Evolutionary conservation across 2,888 invertebrate genomes (phyloP), one percentile per base, ranked within the genome.

Genomic region (Calephelis perditalis): DNA sequence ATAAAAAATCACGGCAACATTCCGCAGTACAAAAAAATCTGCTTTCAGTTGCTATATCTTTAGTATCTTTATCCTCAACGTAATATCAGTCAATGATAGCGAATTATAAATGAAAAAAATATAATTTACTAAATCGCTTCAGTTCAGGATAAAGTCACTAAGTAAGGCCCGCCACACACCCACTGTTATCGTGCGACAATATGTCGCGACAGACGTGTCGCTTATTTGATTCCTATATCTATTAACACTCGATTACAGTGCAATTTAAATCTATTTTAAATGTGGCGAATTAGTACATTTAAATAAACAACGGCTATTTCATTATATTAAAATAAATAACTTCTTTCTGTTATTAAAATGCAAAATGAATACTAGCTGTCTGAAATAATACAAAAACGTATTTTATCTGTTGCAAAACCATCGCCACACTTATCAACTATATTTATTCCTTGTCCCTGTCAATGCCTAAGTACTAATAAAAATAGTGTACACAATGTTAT

Each of bases 1-100:
- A 84, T 78, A 78, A 81, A 83, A 81, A 80, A 73, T 78, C 79
- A 81, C 79, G 78, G 81, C 79, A 83, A 86, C 81, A 78, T 77
- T 77, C 77, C 74, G 84, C 86, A 79, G 79, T 74, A 73, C 71
- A 72, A 82, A 84, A 83, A 77, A 77, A 79, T 81, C 82, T 80
- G 84, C 86, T 81, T 79, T 78, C 76, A 77, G 78, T 85, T 82
- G 81, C 83, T 73, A 73, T 74, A 73, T 71, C 74, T 63, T 68
- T 73, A 71, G 80, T 79, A 68, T 73, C 78, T 77, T 75, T 75
- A 78, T 78, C 78, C 81, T 76, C 78, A 77, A 75, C 78, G 68
- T 63, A 64, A 68, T 72, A 72, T 84, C 85, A 85, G 86, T 86
- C 86, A 73, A 74, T 57, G 62, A 56, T 65, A 65, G 63, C 65